Percentiles rank a stretch among this genome's conserved stretches.
Conservation (phyloP, 2,113 vertebrate species). For the Corvus hawaiiensis region DNA sequence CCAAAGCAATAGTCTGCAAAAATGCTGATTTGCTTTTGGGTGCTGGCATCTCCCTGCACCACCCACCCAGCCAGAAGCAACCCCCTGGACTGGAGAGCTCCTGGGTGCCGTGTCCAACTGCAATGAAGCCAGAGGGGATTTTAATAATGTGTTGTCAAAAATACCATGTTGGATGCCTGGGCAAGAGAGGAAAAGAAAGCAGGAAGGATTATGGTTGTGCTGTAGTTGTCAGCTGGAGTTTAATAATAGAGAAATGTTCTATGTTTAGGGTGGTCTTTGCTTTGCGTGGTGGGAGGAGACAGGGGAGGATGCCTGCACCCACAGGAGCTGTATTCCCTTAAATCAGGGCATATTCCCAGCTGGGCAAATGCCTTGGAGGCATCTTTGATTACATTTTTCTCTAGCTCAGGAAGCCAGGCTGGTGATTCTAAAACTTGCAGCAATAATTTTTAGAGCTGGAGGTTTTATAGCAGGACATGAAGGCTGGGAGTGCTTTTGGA, state of each 20-base stretch:
- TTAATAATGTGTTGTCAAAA: not conserved
- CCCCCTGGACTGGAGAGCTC: not conserved
- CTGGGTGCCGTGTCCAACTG: rapidly evolving
- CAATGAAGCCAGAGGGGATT: not conserved
- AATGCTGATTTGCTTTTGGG: not conserved
- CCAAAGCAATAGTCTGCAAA: not conserved
- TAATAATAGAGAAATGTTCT: not conserved
- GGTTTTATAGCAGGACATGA: not conserved
- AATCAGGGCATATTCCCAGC: not conserved
- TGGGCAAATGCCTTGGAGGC: not conserved
- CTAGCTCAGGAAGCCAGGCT: not conserved
- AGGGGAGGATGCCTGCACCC: not conserved
- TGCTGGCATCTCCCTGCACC: not conserved
- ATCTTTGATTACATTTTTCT: not conserved
- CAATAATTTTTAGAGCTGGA: not conserved
- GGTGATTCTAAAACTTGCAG: not conserved
- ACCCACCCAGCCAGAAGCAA: not conserved
- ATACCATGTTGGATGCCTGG: not conserved
- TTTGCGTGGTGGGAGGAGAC: not conserved
- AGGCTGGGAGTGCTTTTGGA: not conserved
- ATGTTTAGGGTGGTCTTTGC: not conserved
- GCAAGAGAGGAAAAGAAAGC: not conserved
- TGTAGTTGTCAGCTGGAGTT: not conserved
- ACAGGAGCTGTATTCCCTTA: not conserved
- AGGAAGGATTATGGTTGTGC: not conserved